Evolutionary conservation across 2,888 invertebrate genomes (phyloP).

Genomic region (Tipula helvola): DNA sequence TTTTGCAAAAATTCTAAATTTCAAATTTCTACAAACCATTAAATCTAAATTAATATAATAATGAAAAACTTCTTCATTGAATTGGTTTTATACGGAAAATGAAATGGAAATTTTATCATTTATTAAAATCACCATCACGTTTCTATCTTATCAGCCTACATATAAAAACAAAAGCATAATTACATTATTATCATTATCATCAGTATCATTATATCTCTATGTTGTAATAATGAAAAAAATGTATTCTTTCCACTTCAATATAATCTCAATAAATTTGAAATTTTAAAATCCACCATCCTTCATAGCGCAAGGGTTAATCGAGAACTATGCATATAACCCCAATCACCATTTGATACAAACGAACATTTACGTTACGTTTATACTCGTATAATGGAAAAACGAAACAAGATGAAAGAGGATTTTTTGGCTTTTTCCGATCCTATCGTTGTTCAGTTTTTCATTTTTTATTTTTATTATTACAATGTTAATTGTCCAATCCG

Average conservation of each 20-base stretch:
- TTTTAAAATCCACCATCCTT: not conserved
- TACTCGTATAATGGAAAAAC: not conserved
- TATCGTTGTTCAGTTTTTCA: not conserved
- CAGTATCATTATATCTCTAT: not conserved
- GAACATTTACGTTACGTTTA: not conserved
- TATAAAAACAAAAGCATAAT: not conserved
- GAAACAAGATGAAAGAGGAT: not conserved
- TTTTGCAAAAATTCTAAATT: not conserved
- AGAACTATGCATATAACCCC: not conserved
- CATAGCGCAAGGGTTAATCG: not conserved
- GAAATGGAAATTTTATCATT: not conserved
- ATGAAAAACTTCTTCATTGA: not conserved
- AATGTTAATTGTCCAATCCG: conserved; percentile 9
- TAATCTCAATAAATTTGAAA: not conserved
- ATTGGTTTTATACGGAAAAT: not conserved
- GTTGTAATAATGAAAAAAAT: not conserved
- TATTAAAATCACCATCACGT: not conserved
- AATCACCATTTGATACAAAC: not conserved
- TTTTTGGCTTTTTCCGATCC: not conserved
- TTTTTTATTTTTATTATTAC: not conserved
- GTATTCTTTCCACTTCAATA: not conserved
- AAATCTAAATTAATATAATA: not conserved
- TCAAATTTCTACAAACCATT: not conserved
- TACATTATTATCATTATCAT: not conserved
- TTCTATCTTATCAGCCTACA: not conserved